Evolutionary conservation across 1,140 invertebrate species (phyloP), one percentile per base, ranked within the genome.

Genomic region (Geopemphigus sp.): DNA sequence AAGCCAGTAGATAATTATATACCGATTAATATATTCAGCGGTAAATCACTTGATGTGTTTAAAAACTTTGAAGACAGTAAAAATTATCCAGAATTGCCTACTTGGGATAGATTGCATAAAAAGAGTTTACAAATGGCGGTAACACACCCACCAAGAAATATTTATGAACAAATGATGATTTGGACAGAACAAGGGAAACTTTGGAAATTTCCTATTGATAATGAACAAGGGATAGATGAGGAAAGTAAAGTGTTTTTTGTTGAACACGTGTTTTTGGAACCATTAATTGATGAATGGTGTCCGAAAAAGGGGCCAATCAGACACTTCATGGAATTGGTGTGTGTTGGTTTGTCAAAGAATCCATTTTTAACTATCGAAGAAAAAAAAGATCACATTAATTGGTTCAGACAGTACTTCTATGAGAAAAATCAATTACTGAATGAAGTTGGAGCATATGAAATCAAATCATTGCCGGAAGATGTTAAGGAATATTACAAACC

Each of bases 121-220:
- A 88, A 88, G 39, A 91, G 95, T 83, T 82, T 95, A 2, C 87
- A 90, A 82, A 72, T 92, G 22, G 83, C 88, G 0, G 86, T 90
- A 0, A 87, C 89, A 6, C 90, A 92, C 85, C 90, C 92, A 11
- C 95, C 96, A 1, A 85, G 87, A 10, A 98, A 98, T 88, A 91
- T 92, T 83, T 97, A 96, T 85, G 91, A 95, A 86, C 94, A 99
- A 87, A 92, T 97, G 90, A 94, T 96, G 80, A 84, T 91, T 68
- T 98, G 95, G 95, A 99, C 97, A 0, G 90, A 97, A 70, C 90
- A 96, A 85, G 95, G 95, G 63, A 98, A 96, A 87, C 83, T 98
- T 12, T 99, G 97, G 97, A 91, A 93, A 74, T 99, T 98, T 85
- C 98, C 98, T 15, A 97, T 99, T 81, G 88, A 99, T 85, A 99